Percentiles rank a stretch among this genome's conserved stretches.
Evolutionary conservation across 1,140 invertebrate species (phyloP).

Genomic region (Orius insidiosus): DNA sequence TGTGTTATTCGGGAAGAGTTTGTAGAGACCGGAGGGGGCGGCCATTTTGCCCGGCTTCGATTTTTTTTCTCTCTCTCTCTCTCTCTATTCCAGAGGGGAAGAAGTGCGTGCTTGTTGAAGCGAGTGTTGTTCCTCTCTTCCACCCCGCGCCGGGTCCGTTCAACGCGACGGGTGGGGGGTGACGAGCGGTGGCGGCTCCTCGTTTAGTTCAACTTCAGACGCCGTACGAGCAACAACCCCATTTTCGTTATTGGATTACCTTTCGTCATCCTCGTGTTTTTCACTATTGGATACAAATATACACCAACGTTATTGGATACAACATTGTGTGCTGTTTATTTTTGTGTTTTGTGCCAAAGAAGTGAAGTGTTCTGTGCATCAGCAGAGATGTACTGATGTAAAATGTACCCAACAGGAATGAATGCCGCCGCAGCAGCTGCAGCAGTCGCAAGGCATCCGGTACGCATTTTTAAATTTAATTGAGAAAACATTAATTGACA

Average conservation of each 20-base stretch:
- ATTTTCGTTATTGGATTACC: not conserved
- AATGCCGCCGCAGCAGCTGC: slow-evolving; percentile 23
- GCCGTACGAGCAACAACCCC: too few relatives aligned
- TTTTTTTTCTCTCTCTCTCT: slow-evolving; percentile 16
- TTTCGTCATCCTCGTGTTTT: not conserved
- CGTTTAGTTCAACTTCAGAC: not conserved
- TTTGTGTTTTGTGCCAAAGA: slow-evolving; percentile 1
- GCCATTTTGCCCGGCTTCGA: slow-evolving; percentile 19
- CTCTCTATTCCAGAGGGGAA: slow-evolving; percentile 4
- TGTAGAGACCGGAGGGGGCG: slow-evolving; percentile 17
- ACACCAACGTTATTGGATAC: too few relatives aligned
- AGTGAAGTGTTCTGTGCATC: slow-evolving; percentile 1
- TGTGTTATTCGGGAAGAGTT: slow-evolving; percentile 20
- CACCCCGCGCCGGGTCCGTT: not conserved
- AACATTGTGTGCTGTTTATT: slow-evolving; percentile 1
- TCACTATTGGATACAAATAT: not conserved
- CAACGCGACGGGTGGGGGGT: slow-evolving; percentile 1
- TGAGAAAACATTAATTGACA: too few relatives aligned
- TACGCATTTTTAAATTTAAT: slow-evolving; percentile 12
- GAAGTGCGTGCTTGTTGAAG: slow-evolving; percentile 14
- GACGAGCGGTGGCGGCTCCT: slow-evolving; percentile 2
- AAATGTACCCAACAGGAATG: slow-evolving; percentile 23
- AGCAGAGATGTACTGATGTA: slow-evolving; percentile 16
- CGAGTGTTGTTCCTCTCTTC: not conserved
- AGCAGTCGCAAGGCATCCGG: slow-evolving; percentile 22